Base-by-base conservation (phyloP, 1,140 invertebrate species). In the Potamilus streckersoni region DNA sequence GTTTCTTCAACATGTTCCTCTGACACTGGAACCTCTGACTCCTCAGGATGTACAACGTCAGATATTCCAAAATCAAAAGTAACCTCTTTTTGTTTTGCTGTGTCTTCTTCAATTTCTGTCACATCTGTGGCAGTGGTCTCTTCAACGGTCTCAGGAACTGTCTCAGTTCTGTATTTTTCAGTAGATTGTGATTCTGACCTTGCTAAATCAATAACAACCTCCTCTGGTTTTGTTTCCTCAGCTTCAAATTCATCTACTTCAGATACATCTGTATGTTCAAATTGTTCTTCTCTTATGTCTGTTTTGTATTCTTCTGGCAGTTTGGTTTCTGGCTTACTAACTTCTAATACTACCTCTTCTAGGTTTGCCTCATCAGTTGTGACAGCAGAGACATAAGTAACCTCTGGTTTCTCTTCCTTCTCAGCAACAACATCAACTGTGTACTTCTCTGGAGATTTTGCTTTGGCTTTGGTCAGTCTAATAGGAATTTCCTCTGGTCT, bases 271-370 rank as follows among this genome's bases (percentile, higher is more conserved):
- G 79, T 71, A 59, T 81, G 65, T 27, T 79, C 73, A 31, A 55
- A 67, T 20, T 68, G 67, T 70, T 84, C 82, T 62, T 79, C 76
- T n/a, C 71, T 61, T 58, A 74, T 66, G 49, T 81, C 82, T 62
- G 70, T 73, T 63, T 79, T 73, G 56, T 56, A 80, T 74, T 83
- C 78, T 62, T 64, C 73, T 49, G 80, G 72, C 31, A 71, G 72
- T 62, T 66, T 71, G 55, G 66, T 20, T 23, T 67, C 69, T 49
- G 74, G 69, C 19, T 71, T 14, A 20, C 72, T 69, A 31, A 71
- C 79, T 19, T 79, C 76, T 64, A 72, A 59, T 63, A 65, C 70
- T 56, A 64, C 76, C 58, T 71, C 56, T 62, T 78, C 65, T 27
- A 79, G 74, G 4, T 74, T 49, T 4, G 73, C 64, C 2, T 71